Evolutionary conservation across 2,797 vertebrate genomes (phyloP), one percentile per base, ranked within the genome.

Genomic region (Astyanax mexicanus): DNA sequence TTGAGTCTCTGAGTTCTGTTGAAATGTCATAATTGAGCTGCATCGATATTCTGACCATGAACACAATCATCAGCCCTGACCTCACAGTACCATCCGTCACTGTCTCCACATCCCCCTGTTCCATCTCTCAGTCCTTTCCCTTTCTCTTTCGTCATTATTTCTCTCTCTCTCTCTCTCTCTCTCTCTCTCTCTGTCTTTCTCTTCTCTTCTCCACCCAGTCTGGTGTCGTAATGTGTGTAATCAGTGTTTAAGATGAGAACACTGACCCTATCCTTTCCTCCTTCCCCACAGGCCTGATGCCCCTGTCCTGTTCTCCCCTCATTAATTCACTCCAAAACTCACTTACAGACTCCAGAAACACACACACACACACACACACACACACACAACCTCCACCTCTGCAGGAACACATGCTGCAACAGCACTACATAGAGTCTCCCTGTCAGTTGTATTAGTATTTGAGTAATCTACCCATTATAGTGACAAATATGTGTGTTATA

Each of bases 21-120:
- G 19, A 75, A 75, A 84, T 55, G 58, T 83, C 62, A 58, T 67
- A 52, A 67, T 61, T 80, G 17, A 29, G 62, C 79, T 81, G 82
- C 80, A 87, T 91, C 82, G 74, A 81, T 88, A 89, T 88, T 89
- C 86, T 79, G 77, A 57, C 74, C 79, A 70, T 80, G 85, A 78
- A 84, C 37, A 72, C 78, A 86, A 81, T 87, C 86, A 84, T 77
- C 64, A 71, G 23, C 69, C 79, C 69, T 74, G 80, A 84, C 80
- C 82, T 75, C 72, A 42, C 55, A 44, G 54, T 27, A 13, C 58
- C 15, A 6, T 84, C 81, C 74, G 54, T 40, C 58, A 7, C 62
- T 51, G 55, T 75, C 42, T 49, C 80, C 75, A 84, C 9, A 49
- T 47, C 23, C 52, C 8, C 6, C 44, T 4, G 13, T 15, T 71